Conservation (phyloP, 1,140 invertebrate species). For the Venturia canescens region DNA sequence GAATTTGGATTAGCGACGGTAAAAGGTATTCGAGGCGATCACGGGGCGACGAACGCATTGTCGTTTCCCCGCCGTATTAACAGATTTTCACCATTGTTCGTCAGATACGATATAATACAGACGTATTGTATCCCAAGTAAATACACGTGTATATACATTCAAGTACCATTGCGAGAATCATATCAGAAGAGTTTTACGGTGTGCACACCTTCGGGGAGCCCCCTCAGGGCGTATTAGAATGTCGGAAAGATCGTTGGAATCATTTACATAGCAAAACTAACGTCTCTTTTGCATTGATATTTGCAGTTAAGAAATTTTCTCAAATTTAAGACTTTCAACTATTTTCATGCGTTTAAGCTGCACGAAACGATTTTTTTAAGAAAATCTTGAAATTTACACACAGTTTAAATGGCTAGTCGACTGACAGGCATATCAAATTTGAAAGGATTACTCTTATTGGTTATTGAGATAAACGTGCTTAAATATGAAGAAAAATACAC, state of each 20-base stretch:
- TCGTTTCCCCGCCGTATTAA: conserved; percentile 62
- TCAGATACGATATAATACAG: conserved; percentile 23
- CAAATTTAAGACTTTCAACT: too few relatives aligned
- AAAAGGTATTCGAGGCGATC: conserved; percentile 68
- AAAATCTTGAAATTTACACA: too few relatives aligned
- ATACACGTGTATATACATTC: not conserved
- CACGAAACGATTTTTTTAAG: too few relatives aligned
- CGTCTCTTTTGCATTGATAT: too few relatives aligned
- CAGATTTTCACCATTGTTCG: conserved; percentile 67
- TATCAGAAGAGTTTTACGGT: not conserved
- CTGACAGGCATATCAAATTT: too few relatives aligned
- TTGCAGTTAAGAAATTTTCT: too few relatives aligned
- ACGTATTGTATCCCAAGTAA: not conserved
- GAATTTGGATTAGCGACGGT: conserved; percentile 67
- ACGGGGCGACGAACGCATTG: conserved; percentile 65
- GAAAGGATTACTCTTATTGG: too few relatives aligned
- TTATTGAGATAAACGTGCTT: too few relatives aligned
- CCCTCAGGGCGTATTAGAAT: not conserved
- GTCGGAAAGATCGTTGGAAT: not conserved
- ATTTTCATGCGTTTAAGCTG: too few relatives aligned
- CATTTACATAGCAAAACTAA: not conserved
- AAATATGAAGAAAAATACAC: too few relatives aligned
- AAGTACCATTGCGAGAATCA: not conserved
- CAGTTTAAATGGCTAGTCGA: too few relatives aligned
- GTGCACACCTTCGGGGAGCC: not conserved